Conservation (phyloP, 2,113 vertebrate genomes). For the Tor tambroides region DNA sequence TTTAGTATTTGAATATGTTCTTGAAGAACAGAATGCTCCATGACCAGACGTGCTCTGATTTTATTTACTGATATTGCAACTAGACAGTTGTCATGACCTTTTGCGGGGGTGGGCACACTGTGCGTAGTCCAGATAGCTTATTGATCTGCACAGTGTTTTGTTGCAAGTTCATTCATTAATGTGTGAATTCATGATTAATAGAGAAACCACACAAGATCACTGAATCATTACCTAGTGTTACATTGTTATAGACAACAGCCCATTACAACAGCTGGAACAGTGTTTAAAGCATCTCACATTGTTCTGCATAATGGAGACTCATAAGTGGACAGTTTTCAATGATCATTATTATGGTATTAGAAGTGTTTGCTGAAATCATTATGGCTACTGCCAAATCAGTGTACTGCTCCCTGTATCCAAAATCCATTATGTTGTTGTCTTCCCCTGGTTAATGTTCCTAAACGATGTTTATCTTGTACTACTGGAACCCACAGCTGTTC, state of each 20-base stretch:
- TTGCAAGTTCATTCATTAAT: background rate
- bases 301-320: background rate
- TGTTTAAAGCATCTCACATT: background rate
- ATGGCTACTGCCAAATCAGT: background rate
- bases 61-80: slow-evolving; percentile 27
- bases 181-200: background rate
- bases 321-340: background rate
- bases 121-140: background rate
- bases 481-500: slow-evolving; percentile 31
- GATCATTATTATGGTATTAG: slow-evolving; percentile 6
- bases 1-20: background rate
- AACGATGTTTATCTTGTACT: slow-evolving; percentile 31
- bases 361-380: slow-evolving; percentile 1
- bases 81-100: slow-evolving; percentile 13
- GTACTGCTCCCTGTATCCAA: slow-evolving; percentile 4
- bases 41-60: slow-evolving; percentile 3
- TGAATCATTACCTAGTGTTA: background rate
- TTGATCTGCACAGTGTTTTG: slow-evolving; percentile 3
- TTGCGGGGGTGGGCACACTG: background rate
- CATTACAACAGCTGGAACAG: slow-evolving; percentile 8
- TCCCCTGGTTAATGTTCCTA: slow-evolving; percentile 31
- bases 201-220: background rate
- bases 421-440: slow-evolving; percentile 27
- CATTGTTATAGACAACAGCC: background rate
- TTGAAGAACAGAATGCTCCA: background rate